Base-by-base conservation (phyloP, 2,113 vertebrate genomes). In the Grus americana region DNA sequence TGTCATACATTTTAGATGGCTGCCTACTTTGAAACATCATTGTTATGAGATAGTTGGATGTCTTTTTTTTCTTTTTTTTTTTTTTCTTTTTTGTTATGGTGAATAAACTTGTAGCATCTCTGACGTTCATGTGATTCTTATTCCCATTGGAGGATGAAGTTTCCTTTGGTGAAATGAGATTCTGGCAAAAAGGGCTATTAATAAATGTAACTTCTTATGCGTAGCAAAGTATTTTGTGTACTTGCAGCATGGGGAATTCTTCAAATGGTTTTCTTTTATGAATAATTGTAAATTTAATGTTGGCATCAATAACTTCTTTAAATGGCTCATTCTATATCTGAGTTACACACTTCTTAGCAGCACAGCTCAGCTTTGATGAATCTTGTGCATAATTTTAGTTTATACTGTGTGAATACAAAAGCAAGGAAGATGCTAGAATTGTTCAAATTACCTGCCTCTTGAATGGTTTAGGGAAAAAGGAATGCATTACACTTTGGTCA, bases 241-340 rank as follows among this genome's bases (percentile, higher is more conserved):
- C 90, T 94, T 79, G 84, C 91, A 97, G 95, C 97, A 54, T 40
- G 10, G 96, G 97, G 97, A 97, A 97, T 97, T 97, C 96, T 97
- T 97, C 95, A 96, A 96, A 97, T 95, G 83, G 91, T 95, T 97
- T 97, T 95, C 87, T 97, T 96, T 97, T 97, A 97, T 96, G 97
- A 97, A 97, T 97, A 97, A 97, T 97, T 97, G 97, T 97, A 97
- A 97, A 97, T 97, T 96, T 97, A 96, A 97, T 96, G 93, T 96
- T 95, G 93, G 87, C 93, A 70, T 97, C 97, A 97, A 97, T 97
- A 97, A 95, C 95, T 95, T 92, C 88, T 97, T 97, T 94, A 97
- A 97, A 94, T 74, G 91, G 89, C 65, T 97, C 85, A 71, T 96
- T 95, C 96, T 93, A 38, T 95, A 85, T 90, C 90, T 85, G 93